phyloP scores from a whole-genome alignment of 53 echinoderm and acorn worm species.

The Mesocentrotus franciscanus region DNA sequence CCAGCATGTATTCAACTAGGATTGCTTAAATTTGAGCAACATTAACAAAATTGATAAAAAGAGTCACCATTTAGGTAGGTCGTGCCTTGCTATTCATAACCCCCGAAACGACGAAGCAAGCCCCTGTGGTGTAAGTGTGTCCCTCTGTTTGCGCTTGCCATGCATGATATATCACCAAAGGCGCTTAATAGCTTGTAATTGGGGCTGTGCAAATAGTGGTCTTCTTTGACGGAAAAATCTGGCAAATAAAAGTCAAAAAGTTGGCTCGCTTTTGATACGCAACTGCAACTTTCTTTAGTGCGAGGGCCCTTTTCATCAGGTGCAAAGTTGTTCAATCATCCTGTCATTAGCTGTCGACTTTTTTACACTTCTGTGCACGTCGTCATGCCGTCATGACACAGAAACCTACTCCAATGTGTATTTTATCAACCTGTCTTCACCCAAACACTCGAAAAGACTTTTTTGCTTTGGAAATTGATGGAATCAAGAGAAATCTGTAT shows the following conservation, averaged over 20 bases:
- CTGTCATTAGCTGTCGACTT: background rate
- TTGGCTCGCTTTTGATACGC: constrained; percentile 4
- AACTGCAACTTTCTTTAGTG: background rate
- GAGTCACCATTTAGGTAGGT: constrained; percentile 5
- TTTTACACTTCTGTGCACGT: background rate
- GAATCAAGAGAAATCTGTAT: background rate
- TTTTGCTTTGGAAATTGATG: background rate
- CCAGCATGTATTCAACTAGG: background rate
- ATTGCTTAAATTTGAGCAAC: background rate
- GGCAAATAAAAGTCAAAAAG: constrained; percentile 22
- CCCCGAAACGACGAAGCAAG: background rate
- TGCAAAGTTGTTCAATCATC: constrained; percentile 40
- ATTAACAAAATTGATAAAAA: background rate
- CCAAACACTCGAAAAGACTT: background rate
- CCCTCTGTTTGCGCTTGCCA: constrained; percentile 18
- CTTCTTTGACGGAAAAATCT: constrained; percentile 1
- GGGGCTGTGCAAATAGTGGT: constrained; percentile 47
- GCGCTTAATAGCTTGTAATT: constrained; percentile 58
- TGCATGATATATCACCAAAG: constrained; percentile 48
- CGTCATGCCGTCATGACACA: background rate
- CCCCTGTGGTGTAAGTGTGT: constrained; percentile 49
- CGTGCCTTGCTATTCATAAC: background rate
- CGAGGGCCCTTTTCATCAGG: background rate
- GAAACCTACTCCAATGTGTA: background rate
- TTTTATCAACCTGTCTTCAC: background rate